These are phyloP conservation scores for Caloenas nicobarica DNA, from an alignment of 2,113 vertebrate genomes.

Conservation along the genomic window DNA sequence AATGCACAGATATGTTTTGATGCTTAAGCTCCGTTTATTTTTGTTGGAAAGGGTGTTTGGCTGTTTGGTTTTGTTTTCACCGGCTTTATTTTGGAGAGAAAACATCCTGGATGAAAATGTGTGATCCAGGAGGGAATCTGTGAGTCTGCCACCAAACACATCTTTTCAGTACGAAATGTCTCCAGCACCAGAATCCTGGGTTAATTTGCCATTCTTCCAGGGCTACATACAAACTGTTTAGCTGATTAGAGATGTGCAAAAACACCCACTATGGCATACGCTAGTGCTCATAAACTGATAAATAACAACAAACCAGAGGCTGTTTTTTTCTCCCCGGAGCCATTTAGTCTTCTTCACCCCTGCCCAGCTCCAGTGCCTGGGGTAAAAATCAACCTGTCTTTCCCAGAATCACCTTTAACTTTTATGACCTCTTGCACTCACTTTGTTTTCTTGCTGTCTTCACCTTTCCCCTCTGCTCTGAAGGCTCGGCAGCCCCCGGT, in stretches of 20 bases:
- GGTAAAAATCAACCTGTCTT: background rate
- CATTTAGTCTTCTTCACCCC: background rate
- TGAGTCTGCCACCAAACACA: background rate
- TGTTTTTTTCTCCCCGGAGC: background rate
- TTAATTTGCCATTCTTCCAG: constrained; percentile 42
- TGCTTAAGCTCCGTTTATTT: constrained; percentile 49
- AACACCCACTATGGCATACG: background rate
- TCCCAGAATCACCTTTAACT: background rate
- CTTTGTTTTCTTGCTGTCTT: background rate
- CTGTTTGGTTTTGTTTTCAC: constrained; percentile 60
- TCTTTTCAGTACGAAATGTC: constrained; percentile 30
- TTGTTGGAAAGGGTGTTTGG: constrained; percentile 49
- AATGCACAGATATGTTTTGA: constrained; percentile 4
- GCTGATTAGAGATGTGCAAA: constrained; percentile 38
- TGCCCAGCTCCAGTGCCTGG: background rate
- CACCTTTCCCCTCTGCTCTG: background rate
- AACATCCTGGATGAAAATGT: constrained; percentile 51
- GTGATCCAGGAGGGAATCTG: constrained; percentile 43
- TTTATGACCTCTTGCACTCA: background rate
- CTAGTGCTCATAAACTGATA: background rate
- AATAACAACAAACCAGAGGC: constrained; percentile 1
- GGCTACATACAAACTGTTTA: background rate
- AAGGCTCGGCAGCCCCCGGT: background rate
- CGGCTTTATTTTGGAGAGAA: background rate
- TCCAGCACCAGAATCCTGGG: constrained; percentile 17